Conservation (phyloP, 1,140 invertebrate genomes). For the Trypoxylus dichotomus region DNA sequence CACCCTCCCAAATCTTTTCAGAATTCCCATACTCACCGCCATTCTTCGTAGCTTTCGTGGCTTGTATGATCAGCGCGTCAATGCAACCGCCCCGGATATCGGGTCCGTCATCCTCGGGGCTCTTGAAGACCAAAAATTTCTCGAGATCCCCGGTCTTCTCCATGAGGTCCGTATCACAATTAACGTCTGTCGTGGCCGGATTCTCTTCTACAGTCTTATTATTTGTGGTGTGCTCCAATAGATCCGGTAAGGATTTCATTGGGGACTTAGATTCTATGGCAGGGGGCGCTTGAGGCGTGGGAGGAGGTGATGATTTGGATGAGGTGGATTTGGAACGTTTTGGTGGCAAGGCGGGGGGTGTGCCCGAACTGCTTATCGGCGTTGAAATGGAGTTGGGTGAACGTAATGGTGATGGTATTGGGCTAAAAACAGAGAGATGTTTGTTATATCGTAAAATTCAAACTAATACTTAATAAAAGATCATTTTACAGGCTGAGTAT, state of each 20-base stretch:
- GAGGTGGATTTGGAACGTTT: constrained; percentile 55
- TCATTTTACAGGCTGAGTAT: too few relatives aligned
- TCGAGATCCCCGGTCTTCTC: constrained; percentile 77
- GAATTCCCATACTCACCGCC: constrained; percentile 53
- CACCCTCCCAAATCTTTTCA: background rate
- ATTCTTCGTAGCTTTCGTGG: constrained; percentile 89
- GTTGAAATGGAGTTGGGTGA: constrained; percentile 40
- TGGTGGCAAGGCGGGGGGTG: constrained; percentile 77
- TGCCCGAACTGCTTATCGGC: constrained; percentile 28
- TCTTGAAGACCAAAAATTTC: constrained; percentile 76
- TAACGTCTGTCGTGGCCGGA: background rate
- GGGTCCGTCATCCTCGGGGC: constrained; percentile 78
- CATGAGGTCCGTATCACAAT: constrained; percentile 58
- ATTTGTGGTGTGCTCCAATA: constrained; percentile 48
- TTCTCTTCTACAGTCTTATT: constrained; percentile 32
- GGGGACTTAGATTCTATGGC: constrained; percentile 36
- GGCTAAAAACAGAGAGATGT: background rate
- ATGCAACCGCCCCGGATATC: constrained; percentile 88
- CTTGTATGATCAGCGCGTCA: constrained; percentile 90
- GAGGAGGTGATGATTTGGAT: constrained; percentile 48
- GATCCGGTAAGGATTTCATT: constrained; percentile 47
- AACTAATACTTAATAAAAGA: too few relatives aligned
- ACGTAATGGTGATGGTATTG: constrained; percentile 44
- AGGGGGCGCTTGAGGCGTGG: constrained; percentile 48
- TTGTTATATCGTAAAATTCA: too few relatives aligned